Evolutionary conservation across 2,113 vertebrate species (phyloP).

Genomic region (Dermatemys mawii): DNA sequence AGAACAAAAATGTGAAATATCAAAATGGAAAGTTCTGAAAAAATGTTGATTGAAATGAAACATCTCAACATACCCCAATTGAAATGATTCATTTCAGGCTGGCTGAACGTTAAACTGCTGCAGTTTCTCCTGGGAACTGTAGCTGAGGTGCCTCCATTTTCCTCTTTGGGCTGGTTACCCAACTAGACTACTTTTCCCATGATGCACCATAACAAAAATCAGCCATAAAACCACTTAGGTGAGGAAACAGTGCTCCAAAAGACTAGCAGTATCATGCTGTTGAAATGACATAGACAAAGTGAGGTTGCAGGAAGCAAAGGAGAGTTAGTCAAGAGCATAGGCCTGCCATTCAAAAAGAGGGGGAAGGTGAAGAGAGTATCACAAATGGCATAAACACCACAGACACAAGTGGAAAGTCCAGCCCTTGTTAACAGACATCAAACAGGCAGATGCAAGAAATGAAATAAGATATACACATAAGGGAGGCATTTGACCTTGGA

Average conservation of each 20-base stretch:
- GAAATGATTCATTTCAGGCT: not conserved
- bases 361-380: not conserved
- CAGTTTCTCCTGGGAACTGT: not conserved
- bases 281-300: not conserved
- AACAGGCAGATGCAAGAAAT: not conserved
- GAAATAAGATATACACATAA: not conserved
- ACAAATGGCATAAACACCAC: no score
- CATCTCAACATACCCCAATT: not conserved
- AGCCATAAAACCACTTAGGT: rapidly evolving
- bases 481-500: not conserved
- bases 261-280: not conserved
- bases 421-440: not conserved
- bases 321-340: not conserved
- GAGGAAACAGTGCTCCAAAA: not conserved
- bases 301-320: not conserved
- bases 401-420: not conserved
- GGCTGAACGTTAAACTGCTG: not conserved
- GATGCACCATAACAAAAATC: not conserved
- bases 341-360: not conserved
- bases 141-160: not conserved
- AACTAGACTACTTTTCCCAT: not conserved
- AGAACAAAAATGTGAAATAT: not conserved
- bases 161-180: not conserved
- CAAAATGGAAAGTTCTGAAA: not conserved
- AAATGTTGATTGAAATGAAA: not conserved